These are phyloP conservation scores for Xiphophorus maculatus DNA, from an alignment of 2,113 vertebrate genomes.

Conservation along the genomic window DNA sequence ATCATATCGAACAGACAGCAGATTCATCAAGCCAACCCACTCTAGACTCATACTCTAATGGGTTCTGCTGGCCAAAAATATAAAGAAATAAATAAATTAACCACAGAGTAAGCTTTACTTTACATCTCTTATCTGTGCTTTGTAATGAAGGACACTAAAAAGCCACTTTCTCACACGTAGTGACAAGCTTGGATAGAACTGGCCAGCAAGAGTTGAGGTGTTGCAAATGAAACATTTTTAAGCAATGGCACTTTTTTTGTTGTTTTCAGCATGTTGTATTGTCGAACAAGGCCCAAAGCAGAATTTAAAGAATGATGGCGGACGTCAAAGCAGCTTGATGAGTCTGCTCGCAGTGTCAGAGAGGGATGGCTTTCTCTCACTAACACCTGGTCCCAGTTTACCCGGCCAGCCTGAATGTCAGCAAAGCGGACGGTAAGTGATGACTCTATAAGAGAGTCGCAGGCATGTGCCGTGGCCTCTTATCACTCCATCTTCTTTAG, in stretches of 20 bases:
- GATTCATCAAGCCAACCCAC: slow-evolving; percentile 67
- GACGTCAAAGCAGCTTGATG: slow-evolving; percentile 41
- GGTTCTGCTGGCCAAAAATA: slow-evolving; percentile 29
- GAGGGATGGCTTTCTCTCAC: slow-evolving; percentile 38
- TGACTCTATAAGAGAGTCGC: slow-evolving; percentile 56
- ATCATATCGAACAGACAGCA: slow-evolving; percentile 74
- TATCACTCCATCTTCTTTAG: slow-evolving; percentile 57
- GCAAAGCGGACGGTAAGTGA: slow-evolving; percentile 54
- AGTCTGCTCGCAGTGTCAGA: slow-evolving; percentile 50
- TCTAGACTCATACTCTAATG: slow-evolving; percentile 45
- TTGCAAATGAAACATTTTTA: background rate
- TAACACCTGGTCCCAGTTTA: slow-evolving; percentile 50
- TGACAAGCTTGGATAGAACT: slow-evolving; percentile 14
- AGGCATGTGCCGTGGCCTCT: slow-evolving; percentile 39
- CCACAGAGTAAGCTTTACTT: slow-evolving; percentile 14
- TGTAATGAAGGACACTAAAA: slow-evolving; percentile 10
- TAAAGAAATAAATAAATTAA: slow-evolving; percentile 29
- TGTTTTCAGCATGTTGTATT: slow-evolving; percentile 14
- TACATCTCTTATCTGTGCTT: slow-evolving; percentile 39
- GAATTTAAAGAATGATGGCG: slow-evolving; percentile 46
- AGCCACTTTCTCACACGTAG: slow-evolving; percentile 1
- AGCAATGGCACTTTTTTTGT: slow-evolving; percentile 4
- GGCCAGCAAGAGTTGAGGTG: slow-evolving; percentile 14
- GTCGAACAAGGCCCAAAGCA: slow-evolving; percentile 25
- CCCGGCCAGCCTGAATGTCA: slow-evolving; percentile 48